Evolutionary conservation across 2,113 vertebrate species (phyloP).

Genomic region (Chaetura pelagica): DNA sequence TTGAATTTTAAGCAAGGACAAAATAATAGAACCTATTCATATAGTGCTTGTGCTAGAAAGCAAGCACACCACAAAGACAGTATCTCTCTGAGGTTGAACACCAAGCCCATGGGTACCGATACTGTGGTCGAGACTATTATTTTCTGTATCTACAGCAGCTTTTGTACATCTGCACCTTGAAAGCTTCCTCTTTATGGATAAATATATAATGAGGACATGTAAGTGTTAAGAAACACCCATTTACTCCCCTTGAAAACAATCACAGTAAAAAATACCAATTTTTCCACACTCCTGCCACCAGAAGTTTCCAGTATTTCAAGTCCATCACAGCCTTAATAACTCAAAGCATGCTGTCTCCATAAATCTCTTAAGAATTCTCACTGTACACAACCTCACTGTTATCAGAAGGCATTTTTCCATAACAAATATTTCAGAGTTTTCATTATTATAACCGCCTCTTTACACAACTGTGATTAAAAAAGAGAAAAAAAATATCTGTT

Average conservation of each 20-base stretch:
- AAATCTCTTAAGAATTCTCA: background rate
- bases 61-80: background rate
- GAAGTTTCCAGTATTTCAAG: background rate
- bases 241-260: background rate
- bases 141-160: background rate
- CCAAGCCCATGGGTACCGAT: fast-evolving
- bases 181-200: background rate
- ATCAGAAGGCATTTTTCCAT: background rate
- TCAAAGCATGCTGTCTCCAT: background rate
- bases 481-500: background rate
- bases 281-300: background rate
- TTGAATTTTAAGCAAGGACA: background rate
- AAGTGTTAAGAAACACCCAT: background rate
- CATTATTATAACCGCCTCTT: background rate
- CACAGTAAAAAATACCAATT: background rate
- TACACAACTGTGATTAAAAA: background rate
- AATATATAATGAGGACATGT: background rate
- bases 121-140: background rate
- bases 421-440: background rate
- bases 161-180: background rate
- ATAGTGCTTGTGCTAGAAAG: background rate
- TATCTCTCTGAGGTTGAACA: background rate
- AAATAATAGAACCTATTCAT: background rate
- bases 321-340: background rate
- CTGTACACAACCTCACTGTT: background rate